Percentiles rank a stretch among this genome's conserved stretches.
phyloP scores from a whole-genome alignment of 1,140 invertebrate genomes.

The Dendrolimus punctatus region DNA sequence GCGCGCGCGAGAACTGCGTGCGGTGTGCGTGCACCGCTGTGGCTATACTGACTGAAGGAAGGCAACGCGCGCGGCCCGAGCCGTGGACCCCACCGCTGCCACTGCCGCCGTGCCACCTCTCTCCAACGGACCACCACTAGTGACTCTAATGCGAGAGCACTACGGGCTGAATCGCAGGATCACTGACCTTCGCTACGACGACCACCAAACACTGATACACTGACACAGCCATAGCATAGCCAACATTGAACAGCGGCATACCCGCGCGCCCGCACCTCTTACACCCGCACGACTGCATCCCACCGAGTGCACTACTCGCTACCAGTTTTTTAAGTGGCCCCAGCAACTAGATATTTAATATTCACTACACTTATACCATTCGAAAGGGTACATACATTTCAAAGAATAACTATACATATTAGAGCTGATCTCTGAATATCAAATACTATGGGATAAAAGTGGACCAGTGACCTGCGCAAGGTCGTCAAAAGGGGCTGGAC shows the following conservation, averaged over 20 bases:
- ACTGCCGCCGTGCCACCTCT: conserved; percentile 36
- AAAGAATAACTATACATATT: too few species aligned
- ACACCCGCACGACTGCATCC: conserved; percentile 18
- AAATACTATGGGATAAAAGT: too few species aligned
- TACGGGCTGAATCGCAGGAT: conserved; percentile 59
- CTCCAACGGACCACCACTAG: conserved; percentile 50
- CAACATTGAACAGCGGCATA: conserved; percentile 16
- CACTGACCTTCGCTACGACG: conserved; percentile 51
- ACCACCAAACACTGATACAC: conserved; percentile 17
- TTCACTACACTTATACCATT: too few species aligned
- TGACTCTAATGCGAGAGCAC: conserved; percentile 57
- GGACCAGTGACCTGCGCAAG: too few species aligned
- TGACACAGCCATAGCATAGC: conserved; percentile 3
- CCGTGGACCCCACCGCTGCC: conserved; percentile 54
- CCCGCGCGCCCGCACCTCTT: conserved; percentile 24
- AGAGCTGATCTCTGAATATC: too few species aligned
- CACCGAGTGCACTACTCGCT: conserved; percentile 28
- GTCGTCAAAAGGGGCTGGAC: too few species aligned
- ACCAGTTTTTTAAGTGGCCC: conserved; percentile 7
- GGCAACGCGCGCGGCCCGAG: conserved; percentile 40
- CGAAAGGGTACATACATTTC: too few species aligned
- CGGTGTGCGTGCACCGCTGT: conserved; percentile 67
- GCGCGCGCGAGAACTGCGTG: conserved; percentile 68
- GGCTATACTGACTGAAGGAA: conserved; percentile 57
- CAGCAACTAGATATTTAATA: too few species aligned